These are phyloP conservation scores for Hafferia zeledoni DNA, from an alignment of 2,797 vertebrate genomes.

Conservation along the genomic window DNA sequence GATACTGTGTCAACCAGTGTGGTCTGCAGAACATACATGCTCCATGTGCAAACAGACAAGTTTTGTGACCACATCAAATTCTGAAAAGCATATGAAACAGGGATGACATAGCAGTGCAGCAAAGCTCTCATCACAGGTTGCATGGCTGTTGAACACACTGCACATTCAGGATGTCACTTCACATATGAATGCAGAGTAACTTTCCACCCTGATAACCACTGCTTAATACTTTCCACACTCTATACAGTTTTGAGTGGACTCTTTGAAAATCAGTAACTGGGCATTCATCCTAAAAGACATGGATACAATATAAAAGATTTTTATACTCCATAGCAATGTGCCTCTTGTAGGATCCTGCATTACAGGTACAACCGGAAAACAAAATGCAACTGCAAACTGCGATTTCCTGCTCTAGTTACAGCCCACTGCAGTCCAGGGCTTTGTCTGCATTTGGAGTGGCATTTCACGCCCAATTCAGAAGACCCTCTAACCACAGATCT, in stretches of 20 bases:
- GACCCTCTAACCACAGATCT: neutral
- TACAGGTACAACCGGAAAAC: neutral
- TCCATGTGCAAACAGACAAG: neutral
- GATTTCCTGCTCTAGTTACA: neutral
- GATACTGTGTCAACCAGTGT: neutral
- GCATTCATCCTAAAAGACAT: neutral
- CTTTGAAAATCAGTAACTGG: neutral
- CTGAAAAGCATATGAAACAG: neutral
- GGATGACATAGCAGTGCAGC: neutral
- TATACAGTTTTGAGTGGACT: neutral
- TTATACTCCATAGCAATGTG: neutral
- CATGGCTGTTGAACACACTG: neutral
- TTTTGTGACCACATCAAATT: neutral
- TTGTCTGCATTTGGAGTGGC: neutral
- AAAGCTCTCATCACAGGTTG: neutral
- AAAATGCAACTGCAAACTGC: neutral
- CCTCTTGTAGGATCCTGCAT: neutral
- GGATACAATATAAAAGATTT: neutral
- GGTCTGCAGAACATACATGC: neutral
- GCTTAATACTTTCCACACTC: neutral
- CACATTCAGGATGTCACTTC: neutral
- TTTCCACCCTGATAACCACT: neutral
- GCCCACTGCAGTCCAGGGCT: neutral
- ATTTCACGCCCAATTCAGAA: neutral
- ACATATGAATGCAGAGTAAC: neutral